A percentile compares a stretch with the other conserved stretches of the same genome.
Evolutionary conservation across 2,797 vertebrate genomes (phyloP).

Genomic region (Peromyscus nudipes): DNA sequence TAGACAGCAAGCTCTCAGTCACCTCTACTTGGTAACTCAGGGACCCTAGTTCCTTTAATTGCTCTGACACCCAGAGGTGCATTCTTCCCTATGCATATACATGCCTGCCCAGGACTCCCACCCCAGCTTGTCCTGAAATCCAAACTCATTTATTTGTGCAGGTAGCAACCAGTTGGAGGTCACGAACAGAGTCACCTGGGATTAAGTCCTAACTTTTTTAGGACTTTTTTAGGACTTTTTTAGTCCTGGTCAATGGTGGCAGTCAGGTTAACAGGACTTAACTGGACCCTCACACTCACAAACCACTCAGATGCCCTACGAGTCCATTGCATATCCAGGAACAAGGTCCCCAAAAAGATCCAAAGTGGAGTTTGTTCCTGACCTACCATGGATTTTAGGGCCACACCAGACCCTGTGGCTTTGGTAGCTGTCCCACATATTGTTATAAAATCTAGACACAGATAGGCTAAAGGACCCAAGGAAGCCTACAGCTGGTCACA

Average conservation of each 20-base stretch:
- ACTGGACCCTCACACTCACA: background rate
- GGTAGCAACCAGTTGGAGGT: background rate
- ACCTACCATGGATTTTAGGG: too few species aligned
- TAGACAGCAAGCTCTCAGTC: background rate
- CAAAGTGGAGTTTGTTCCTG: background rate
- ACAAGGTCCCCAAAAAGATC: background rate
- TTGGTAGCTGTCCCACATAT: background rate
- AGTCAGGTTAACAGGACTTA: fast-evolving
- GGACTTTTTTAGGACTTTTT: too few species aligned
- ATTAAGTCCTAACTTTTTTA: background rate
- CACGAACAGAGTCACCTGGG: background rate
- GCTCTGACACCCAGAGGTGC: background rate
- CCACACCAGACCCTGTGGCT: too few species aligned
- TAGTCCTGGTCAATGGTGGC: background rate
- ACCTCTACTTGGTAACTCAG: background rate
- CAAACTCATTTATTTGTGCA: background rate
- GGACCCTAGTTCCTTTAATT: background rate
- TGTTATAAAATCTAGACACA: fast-evolving
- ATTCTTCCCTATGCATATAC: fast-evolving
- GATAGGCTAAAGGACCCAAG: too few species aligned
- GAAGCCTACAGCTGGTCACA: background rate
- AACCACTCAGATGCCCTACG: background rate
- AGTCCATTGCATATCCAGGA: fast-evolving
- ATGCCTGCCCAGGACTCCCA: background rate
- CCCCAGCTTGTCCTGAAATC: too few species aligned